These are phyloP conservation scores for Fabriciana adippe DNA, from an alignment of 2,888 invertebrate genomes.

Conservation along the genomic window DNA sequence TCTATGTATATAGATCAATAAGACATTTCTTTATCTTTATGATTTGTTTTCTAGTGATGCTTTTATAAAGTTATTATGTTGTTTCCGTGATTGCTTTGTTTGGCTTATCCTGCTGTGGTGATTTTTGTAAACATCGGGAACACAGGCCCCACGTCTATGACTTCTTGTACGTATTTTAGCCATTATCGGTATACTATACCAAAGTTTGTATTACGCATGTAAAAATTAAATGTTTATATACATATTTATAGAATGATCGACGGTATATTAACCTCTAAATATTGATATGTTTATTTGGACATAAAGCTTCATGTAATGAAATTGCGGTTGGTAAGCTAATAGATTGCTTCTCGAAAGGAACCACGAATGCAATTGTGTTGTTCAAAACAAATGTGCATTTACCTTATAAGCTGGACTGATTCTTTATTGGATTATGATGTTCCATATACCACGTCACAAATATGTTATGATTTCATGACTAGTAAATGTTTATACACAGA, in stretches of 20 bases:
- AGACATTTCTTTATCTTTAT: slow-evolving; percentile 52
- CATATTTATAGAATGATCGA: slow-evolving; percentile 44
- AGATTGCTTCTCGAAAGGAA: slow-evolving; percentile 46
- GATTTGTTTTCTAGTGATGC: slow-evolving; percentile 61
- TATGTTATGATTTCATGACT: slow-evolving; percentile 23
- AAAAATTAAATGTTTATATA: slow-evolving; percentile 46
- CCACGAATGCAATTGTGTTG: slow-evolving; percentile 39
- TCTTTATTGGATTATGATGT: slow-evolving; percentile 18
- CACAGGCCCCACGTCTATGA: slow-evolving; percentile 80
- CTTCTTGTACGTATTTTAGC: slow-evolving; percentile 77
- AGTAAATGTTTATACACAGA: slow-evolving; percentile 17
- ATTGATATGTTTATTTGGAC: slow-evolving; percentile 40
- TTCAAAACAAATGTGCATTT: slow-evolving; percentile 36
- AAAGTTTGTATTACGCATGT: slow-evolving; percentile 48
- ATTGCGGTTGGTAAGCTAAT: slow-evolving; percentile 51
- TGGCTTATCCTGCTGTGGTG: slow-evolving; percentile 63
- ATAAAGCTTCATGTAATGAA: slow-evolving; percentile 33
- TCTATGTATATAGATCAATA: slow-evolving; percentile 74
- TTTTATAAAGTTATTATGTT: slow-evolving; percentile 65
- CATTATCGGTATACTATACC: slow-evolving; percentile 57
- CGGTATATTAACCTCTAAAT: slow-evolving; percentile 61
- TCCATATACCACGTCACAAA: slow-evolving; percentile 18
- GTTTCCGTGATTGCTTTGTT: slow-evolving; percentile 64
- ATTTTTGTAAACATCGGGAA: slow-evolving; percentile 79
- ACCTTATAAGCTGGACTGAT: slow-evolving; percentile 23